Percentiles rank a stretch among this genome's conserved stretches.
Conservation (phyloP, 1,140 invertebrate species). For the Zaprionus inermis region DNA sequence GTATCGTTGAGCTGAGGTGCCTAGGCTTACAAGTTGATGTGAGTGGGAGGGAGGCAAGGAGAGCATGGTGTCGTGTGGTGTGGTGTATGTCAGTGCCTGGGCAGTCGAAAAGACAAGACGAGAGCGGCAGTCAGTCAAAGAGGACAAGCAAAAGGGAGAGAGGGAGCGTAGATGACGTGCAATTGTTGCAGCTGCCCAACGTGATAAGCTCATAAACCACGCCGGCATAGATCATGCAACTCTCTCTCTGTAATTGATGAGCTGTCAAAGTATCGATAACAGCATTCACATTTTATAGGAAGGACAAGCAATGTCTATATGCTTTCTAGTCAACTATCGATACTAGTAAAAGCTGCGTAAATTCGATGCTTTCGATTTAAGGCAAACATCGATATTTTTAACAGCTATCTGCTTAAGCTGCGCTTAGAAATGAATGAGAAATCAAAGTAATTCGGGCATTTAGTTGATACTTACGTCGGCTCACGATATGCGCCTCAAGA, state of each 20-base stretch:
- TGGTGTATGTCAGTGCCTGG: constrained; percentile 1
- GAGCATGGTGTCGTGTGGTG: not conserved
- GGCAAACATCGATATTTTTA: not conserved
- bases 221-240: too few species aligned
- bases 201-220: not conserved
- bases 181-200: not conserved
- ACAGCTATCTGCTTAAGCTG: not conserved
- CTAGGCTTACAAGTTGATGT: not conserved
- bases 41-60: not conserved
- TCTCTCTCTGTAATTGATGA: not conserved
- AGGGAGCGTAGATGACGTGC: not conserved
- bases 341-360: too few species aligned
- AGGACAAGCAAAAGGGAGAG: not conserved
- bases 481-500: not conserved
- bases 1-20: constrained; percentile 29
- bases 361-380: too few species aligned
- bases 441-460: not conserved
- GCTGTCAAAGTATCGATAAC: not conserved
- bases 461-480: not conserved
- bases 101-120: not conserved
- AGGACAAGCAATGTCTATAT: too few species aligned
- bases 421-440: not conserved
- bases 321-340: too few species aligned
- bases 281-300: not conserved
- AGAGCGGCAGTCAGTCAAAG: not conserved